phyloP scores from a whole-genome alignment of 2,888 invertebrate species.

The Acholoe squamosa region DNA sequence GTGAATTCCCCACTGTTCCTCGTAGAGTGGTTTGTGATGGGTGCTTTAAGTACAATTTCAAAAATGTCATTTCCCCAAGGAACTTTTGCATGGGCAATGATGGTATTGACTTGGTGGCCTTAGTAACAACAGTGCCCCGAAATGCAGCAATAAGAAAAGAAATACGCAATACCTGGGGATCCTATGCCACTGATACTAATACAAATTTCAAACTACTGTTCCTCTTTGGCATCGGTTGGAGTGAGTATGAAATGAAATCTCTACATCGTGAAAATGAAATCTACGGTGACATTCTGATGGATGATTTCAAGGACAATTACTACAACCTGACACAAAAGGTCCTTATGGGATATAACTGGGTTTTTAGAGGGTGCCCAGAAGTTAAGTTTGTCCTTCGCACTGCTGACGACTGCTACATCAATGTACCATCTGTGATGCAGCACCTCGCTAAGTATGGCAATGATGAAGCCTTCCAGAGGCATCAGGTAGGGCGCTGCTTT shows the following conservation, averaged over 20 bases:
- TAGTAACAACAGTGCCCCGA: background rate
- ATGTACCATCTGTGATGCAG: background rate
- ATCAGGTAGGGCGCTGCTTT: background rate
- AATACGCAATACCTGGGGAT: background rate
- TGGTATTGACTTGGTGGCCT: background rate
- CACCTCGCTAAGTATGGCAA: background rate
- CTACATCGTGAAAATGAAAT: background rate
- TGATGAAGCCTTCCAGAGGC: background rate
- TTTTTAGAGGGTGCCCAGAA: background rate
- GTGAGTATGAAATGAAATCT: background rate
- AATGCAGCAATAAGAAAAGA: background rate
- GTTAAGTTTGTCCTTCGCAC: background rate
- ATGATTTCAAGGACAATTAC: background rate
- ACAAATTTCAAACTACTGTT: background rate
- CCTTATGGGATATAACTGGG: background rate
- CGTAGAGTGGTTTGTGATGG: background rate
- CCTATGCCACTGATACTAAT: background rate
- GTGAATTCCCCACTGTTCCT: background rate
- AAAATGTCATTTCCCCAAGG: conserved; percentile 16
- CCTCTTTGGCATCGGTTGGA: background rate
- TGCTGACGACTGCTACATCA: background rate
- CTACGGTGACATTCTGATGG: background rate
- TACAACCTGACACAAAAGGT: background rate
- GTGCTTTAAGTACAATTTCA: background rate
- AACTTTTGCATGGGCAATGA: background rate